phyloP scores from a whole-genome alignment of 2,888 invertebrate genomes.

The Caenorhabditis sp. region DNA sequence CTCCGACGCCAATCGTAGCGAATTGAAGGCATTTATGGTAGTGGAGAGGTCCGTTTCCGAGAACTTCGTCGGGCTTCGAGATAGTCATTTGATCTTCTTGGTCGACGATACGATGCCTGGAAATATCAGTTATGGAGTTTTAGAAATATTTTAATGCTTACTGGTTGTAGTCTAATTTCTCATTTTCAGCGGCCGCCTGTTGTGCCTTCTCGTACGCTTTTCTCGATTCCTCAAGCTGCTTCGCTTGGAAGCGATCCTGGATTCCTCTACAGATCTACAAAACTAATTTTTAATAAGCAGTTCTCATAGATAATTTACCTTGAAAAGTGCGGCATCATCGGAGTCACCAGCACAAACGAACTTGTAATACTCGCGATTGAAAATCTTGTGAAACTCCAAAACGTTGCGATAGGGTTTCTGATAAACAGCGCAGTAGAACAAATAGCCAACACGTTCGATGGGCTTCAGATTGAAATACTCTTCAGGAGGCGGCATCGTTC shows the following conservation, averaged over 20 bases:
- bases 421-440: constrained; percentile 62
- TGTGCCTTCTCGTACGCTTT: constrained; percentile 48
- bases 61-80: constrained; percentile 43
- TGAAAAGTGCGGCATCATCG: constrained; percentile 53
- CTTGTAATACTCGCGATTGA: constrained; percentile 63
- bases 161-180: constrained; percentile 50
- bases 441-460: constrained; percentile 57
- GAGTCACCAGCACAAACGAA: constrained; percentile 54
- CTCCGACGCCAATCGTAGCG: constrained; percentile 58
- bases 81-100: constrained; percentile 23
- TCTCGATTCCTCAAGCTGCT: constrained; percentile 43
- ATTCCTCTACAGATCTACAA: constrained; percentile 57
- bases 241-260: constrained; percentile 51
- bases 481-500: constrained; percentile 53
- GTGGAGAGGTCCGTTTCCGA: constrained; percentile 55
- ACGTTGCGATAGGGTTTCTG: constrained; percentile 53
- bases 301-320: too few relatives aligned
- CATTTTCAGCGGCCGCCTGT: constrained; percentile 42
- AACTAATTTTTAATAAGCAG: too few relatives aligned
- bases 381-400: constrained; percentile 58
- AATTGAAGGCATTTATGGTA: constrained; percentile 59
- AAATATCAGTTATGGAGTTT: too few relatives aligned
- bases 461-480: constrained; percentile 48
- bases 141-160: too few relatives aligned
- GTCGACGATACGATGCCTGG: constrained; percentile 22